Evolutionary conservation across 2,888 invertebrate genomes (phyloP).

Genomic region (Oligia strigilis): DNA sequence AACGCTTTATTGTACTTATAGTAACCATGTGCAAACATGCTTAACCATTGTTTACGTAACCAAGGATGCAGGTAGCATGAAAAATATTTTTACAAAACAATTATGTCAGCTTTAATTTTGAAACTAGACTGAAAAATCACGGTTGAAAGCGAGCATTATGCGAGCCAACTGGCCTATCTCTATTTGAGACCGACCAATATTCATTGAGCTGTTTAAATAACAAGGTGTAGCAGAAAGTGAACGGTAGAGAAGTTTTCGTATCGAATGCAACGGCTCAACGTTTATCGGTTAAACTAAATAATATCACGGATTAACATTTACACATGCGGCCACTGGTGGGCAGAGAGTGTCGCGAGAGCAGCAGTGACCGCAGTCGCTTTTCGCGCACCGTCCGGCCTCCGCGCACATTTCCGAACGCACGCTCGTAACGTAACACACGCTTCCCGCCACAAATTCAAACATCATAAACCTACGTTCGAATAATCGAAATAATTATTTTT

Average conservation of each 20-base stretch:
- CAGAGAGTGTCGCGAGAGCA: constrained; percentile 80
- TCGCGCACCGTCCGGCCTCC: constrained; percentile 86
- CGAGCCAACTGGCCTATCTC: constrained; percentile 64
- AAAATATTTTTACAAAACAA: constrained; percentile 64
- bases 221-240: constrained; percentile 44
- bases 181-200: constrained; percentile 66
- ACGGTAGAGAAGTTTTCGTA: constrained; percentile 60
- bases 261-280: constrained; percentile 69
- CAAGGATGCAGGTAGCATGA: constrained; percentile 61
- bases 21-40: constrained; percentile 46
- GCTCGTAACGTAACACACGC: constrained; percentile 85
- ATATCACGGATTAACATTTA: constrained; percentile 85
- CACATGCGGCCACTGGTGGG: constrained; percentile 84
- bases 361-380: constrained; percentile 85
- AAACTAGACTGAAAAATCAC: constrained; percentile 77
- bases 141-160: constrained; percentile 72
- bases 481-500: constrained; percentile 76
- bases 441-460: constrained; percentile 88
- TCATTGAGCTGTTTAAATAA: constrained; percentile 67
- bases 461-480: constrained; percentile 75
- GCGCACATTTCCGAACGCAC: constrained; percentile 84
- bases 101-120: constrained; percentile 73
- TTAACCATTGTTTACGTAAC: constrained; percentile 68
- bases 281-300: constrained; percentile 76
- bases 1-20: constrained; percentile 44